Evolutionary conservation across 2,888 invertebrate genomes (phyloP), one percentile per base, ranked within the genome.

Genomic region (Microchrysa polita): DNA sequence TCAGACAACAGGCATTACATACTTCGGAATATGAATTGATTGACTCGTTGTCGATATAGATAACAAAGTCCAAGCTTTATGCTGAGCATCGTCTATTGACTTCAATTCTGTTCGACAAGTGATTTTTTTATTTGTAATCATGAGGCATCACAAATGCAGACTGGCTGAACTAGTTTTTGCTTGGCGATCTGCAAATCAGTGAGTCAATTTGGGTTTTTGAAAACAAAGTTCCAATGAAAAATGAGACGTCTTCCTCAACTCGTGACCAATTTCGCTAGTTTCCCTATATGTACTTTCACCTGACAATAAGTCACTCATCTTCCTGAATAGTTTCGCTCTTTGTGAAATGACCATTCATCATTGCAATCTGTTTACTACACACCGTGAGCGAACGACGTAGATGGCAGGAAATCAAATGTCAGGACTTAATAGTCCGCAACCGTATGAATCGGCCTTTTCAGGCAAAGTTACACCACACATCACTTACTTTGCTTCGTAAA

Each of bases 401-500:
- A 61, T 61, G 34, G 2, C 5, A 2, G 5, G 9, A 42, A 10
- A 14, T 22, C 10, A 2, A 20, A 12, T 23, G 14, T 10, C 61
- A 16, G 16, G 16, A n/a, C n/a, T n/a, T 27, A 4, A 34, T 14
- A 34, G 23, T 7, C 48, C 5, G 4, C 48, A 48, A 12, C 12
- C 10, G n/a, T n/a, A 12, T 48, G 14, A 2, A 48, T 48, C 12
- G 48, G 5, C 48, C 12, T 48, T 48, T 4, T 48, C 48, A 48
- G 48, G n/a, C n/a, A n/a, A n/a, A n/a, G n/a, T n/a, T n/a, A n/a
- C n/a, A 48, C 16, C 27, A 34, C 16, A 9, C 2, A 20, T 44
- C 10, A 75, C 73, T 75, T 75, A 75, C 75, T 73, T 73, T 73
- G 48, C 52, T 67, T 22, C 40, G 73, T 59, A 71, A 67, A 73